Evolutionary conservation across 2,888 invertebrate genomes (phyloP).

Genomic region (Amphiduros pacificus): DNA sequence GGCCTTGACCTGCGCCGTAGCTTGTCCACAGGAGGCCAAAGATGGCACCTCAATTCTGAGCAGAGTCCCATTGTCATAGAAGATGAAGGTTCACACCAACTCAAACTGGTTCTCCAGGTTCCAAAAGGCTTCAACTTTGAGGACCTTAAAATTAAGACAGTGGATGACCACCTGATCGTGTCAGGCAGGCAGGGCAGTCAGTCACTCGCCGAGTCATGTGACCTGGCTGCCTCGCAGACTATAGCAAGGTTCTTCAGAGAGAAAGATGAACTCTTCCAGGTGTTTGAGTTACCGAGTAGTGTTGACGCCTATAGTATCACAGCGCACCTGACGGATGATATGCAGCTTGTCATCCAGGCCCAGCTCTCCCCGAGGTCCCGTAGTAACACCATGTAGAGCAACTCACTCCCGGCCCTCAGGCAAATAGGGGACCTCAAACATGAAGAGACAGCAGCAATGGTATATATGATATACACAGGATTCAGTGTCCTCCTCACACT

Average conservation of each 20-base stretch:
- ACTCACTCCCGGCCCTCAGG: too few relatives aligned
- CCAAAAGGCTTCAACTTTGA: conserved; percentile 13
- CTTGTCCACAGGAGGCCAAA: not conserved
- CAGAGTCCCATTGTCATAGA: conserved; percentile 16
- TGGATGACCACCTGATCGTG: conserved; percentile 17
- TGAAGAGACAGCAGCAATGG: too few relatives aligned
- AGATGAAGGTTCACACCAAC: conserved; percentile 17
- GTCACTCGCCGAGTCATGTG: not conserved
- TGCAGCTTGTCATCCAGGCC: conserved; percentile 14
- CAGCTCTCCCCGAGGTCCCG: conserved; percentile 5
- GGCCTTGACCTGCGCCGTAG: conserved; percentile 2
- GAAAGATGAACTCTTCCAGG: conserved; percentile 3
- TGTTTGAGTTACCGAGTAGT: conserved; percentile 15
- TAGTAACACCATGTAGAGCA: conserved; percentile 6
- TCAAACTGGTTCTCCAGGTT: conserved; percentile 17
- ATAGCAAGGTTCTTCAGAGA: not conserved
- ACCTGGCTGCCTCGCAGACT: not conserved
- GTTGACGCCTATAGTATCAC: conserved; percentile 16
- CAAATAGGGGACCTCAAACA: too few relatives aligned
- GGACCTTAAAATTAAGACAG: conserved; percentile 17
- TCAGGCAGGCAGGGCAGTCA: conserved; percentile 5
- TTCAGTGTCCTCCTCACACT: too few relatives aligned
- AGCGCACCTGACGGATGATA: conserved; percentile 11
- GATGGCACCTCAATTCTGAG: not conserved
- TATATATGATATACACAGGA: too few relatives aligned